Base-by-base conservation (phyloP, 2,888 invertebrate genomes). In the Drosophila pseudotalamancana region DNA sequence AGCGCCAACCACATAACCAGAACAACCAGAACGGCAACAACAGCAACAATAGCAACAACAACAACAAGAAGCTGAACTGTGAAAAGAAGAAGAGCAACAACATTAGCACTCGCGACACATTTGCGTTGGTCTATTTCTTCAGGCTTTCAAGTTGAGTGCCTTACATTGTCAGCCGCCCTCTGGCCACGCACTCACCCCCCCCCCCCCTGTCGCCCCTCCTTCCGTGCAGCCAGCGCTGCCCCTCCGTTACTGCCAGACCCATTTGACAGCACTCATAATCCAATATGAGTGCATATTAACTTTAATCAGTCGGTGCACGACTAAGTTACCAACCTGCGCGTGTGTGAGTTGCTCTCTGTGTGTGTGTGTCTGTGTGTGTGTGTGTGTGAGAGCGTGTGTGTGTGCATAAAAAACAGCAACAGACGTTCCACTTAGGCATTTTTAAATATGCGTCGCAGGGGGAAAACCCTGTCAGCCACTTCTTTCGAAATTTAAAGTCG, bases 261-360 rank as follows among this genome's bases (percentile, higher is more conserved):
- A 77, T 83, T 87, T 86, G 63, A 77, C 68, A 74, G 85, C 81
- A 84, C 81, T 87, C 81, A 87, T 81, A 87, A 81, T 86, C 81
- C 77, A 83, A 81, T 81, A 81, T 83, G 84, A 87, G 81, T 62
- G 87, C 87, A 80, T 81, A 87, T 81, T 81, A 81, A 80, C 81
- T 87, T 83, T 80, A 86, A 81, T 81, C 81, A 87, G 87, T 86
- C 83, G 59, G 84, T 84, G 67, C 77, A 76, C 73, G 73, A 82
- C 73, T 60, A 72, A 49, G 55, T 72, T 49, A 35, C 39, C 55
- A 43, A n/a, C 46, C 32, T 48, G 21, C 2, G 9, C 35, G 1
- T 56, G 18, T 2, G 12, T 25, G 12, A 23, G 8, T 8, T n/a
- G n/a, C n/a, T n/a, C n/a, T n/a, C 12, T 9, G 11, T 4, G 21